Percentiles rank a stretch among this genome's conserved stretches.
phyloP scores from a whole-genome alignment of 2,113 vertebrate genomes.

The Dicentrarchus labrax region DNA sequence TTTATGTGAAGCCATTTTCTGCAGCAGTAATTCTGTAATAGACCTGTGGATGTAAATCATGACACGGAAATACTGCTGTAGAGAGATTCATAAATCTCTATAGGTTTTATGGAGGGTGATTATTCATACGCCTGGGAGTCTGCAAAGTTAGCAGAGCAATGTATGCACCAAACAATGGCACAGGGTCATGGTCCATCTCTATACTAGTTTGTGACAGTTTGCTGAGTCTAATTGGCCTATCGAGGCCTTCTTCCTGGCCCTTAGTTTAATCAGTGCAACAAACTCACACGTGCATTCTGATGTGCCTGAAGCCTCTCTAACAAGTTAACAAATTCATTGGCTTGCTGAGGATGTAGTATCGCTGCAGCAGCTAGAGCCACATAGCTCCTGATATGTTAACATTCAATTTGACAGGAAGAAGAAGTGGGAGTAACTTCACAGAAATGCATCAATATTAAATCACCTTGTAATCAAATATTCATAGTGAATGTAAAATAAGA shows the following conservation, averaged over 20 bases:
- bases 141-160: slow-evolving; percentile 34
- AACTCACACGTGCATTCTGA: slow-evolving; percentile 39
- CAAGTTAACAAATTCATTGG: slow-evolving; percentile 39
- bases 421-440: slow-evolving; percentile 55
- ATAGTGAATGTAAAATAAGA: slow-evolving; percentile 47
- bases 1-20: slow-evolving; percentile 60
- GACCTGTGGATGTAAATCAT: slow-evolving; percentile 56
- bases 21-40: slow-evolving; percentile 55
- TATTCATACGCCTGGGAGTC: slow-evolving; percentile 52
- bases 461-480: slow-evolving; percentile 56
- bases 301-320: slow-evolving; percentile 15
- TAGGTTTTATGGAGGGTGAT: slow-evolving; percentile 56
- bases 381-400: slow-evolving; percentile 35
- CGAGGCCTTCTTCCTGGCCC: slow-evolving; percentile 44
- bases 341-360: slow-evolving; percentile 33
- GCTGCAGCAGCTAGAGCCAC: slow-evolving; percentile 14
- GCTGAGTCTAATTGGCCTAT: slow-evolving; percentile 67
- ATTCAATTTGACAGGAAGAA: slow-evolving; percentile 57
- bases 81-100: slow-evolving; percentile 62
- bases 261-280: slow-evolving; percentile 55
- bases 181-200: slow-evolving; percentile 39
- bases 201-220: slow-evolving; percentile 37
- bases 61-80: slow-evolving; percentile 51
- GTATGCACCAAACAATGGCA: slow-evolving; percentile 39
- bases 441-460: slow-evolving; percentile 64